Evolutionary conservation across 1,140 invertebrate genomes (phyloP).

Genomic region (Notospermus geniculatus): DNA sequence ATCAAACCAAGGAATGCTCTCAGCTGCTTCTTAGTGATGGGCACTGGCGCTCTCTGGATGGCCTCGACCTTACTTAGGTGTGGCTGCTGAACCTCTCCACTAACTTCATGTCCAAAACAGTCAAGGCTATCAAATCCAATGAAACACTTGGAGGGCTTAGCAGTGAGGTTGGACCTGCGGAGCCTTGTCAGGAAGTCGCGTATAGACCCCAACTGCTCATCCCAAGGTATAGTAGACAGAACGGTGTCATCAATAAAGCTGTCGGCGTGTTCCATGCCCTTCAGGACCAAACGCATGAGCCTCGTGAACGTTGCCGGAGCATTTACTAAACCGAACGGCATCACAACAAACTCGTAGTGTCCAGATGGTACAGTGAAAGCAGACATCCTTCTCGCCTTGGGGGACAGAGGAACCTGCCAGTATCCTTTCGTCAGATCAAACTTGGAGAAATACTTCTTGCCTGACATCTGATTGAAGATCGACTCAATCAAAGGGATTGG

Average conservation of each 20-base stretch:
- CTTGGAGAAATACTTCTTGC: too few relatives aligned
- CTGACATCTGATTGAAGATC: neutral
- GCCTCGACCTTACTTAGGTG: slow-evolving; percentile 41
- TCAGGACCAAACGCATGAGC: too few relatives aligned
- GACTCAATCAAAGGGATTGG: too few relatives aligned
- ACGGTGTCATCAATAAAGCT: too few relatives aligned
- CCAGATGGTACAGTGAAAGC: neutral
- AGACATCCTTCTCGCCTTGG: too few relatives aligned
- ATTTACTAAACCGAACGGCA: too few relatives aligned
- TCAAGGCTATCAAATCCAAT: neutral
- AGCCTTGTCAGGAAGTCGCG: neutral
- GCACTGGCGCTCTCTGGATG: slow-evolving; percentile 36
- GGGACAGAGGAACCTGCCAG: too few relatives aligned
- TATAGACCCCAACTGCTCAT: neutral
- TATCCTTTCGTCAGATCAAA: too few relatives aligned
- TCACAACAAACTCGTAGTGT: too few relatives aligned
- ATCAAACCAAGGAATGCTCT: slow-evolving; percentile 17
- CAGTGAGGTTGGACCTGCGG: neutral
- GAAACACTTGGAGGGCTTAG: neutral
- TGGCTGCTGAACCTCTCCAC: slow-evolving; percentile 28
- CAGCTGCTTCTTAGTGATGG: slow-evolving; percentile 42
- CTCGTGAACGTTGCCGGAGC: too few relatives aligned
- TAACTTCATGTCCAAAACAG: slow-evolving; percentile 6
- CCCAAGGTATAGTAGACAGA: neutral
- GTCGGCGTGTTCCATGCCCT: too few relatives aligned